A percentile compares a stretch with the other conserved stretches of the same genome.
These are phyloP conservation scores for cattle (Bos taurus) DNA, from an alignment of 2,113 vertebrate species.

Conservation along the genomic window DNA sequence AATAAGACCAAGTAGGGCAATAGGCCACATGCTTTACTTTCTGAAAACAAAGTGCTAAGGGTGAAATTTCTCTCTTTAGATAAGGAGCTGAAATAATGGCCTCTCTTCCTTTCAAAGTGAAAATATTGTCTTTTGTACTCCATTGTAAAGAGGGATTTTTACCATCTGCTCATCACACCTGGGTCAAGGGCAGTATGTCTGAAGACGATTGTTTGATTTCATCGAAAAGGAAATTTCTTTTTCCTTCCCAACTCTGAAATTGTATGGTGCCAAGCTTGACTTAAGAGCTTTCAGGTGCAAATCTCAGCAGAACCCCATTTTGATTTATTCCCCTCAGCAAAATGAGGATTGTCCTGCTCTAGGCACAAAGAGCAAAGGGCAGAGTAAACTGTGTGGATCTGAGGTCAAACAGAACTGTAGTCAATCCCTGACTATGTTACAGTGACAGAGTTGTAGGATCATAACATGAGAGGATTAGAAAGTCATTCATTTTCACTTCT, in stretches of 20 bases:
- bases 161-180: conserved; percentile 11
- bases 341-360: neutral
- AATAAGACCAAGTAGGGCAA: neutral
- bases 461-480: neutral
- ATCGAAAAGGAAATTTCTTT: neutral
- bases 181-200: neutral
- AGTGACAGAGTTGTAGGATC: neutral
- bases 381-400: neutral
- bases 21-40: neutral
- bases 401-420: neutral
- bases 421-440: neutral
- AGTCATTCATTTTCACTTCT: neutral
- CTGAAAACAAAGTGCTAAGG: neutral
- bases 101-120: neutral
- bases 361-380: neutral
- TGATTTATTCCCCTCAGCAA: neutral
- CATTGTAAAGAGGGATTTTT: neutral
- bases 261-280: neutral
- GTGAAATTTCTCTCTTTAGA: neutral
- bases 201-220: neutral
- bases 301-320: neutral
- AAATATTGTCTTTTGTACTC: neutral
- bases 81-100: neutral
- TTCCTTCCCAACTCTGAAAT: neutral
- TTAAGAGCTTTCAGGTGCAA: neutral